A percentile compares a stretch with the other conserved stretches of the same genome.
These are phyloP conservation scores for Spatula clypeata DNA, from an alignment of 2,797 vertebrate genomes.

Conservation along the genomic window DNA sequence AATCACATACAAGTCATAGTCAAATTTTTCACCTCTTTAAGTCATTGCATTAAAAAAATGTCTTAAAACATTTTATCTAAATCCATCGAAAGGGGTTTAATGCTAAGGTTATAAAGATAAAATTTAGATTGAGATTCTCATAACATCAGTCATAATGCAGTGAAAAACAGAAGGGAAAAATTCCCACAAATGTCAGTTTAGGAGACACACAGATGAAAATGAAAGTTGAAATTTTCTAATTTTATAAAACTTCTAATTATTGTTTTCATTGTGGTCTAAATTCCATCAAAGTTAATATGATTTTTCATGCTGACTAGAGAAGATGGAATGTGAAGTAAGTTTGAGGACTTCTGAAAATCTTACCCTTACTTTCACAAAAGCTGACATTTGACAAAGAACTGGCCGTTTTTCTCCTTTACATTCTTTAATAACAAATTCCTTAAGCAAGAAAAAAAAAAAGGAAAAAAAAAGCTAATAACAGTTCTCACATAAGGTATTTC, in stretches of 20 bases:
- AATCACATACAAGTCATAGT: background rate
- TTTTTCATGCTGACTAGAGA: background rate
- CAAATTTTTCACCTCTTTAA: constrained; percentile 11
- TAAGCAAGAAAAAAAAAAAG: background rate
- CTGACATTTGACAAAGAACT: background rate
- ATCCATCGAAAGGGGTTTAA: background rate
- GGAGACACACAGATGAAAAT: background rate
- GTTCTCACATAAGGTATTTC: background rate
- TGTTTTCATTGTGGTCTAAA: background rate
- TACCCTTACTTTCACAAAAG: background rate
- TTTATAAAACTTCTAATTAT: background rate
- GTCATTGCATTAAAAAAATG: background rate
- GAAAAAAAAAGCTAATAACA: background rate
- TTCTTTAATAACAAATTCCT: background rate
- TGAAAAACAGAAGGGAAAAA: background rate
- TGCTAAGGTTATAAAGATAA: background rate
- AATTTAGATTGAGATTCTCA: background rate
- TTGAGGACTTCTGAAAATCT: background rate
- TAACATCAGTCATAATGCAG: background rate
- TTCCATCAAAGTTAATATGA: background rate
- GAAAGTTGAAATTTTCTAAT: background rate
- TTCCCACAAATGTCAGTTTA: background rate
- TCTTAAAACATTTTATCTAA: background rate
- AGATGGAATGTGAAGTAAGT: background rate
- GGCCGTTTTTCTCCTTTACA: background rate